Evolutionary conservation across 2,888 invertebrate genomes (phyloP), one percentile per base, ranked within the genome.

Genomic region (Melieria omissa): DNA sequence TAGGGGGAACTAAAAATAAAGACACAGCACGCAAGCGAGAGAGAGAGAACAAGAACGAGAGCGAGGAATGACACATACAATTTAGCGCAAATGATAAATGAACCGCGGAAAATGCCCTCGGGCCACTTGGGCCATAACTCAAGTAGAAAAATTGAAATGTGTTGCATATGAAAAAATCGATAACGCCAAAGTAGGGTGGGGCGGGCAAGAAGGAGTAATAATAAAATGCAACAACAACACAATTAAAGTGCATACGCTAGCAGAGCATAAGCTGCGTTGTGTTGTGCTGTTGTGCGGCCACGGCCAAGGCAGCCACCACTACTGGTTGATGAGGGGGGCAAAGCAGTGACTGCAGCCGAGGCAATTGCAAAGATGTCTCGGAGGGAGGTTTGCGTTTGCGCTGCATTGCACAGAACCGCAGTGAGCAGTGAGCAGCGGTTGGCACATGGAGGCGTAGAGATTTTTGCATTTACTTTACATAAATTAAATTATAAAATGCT

Each of bases 401-500:
- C 29, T 3, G 29, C 29, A 29, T 29, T 29, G 29, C 29, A 29
- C 29, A 29, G 29, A 2, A 29, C 29, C 29, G 29, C 29, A 29
- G 29, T 2, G 52, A 52, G 55, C 58, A 47, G 62, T 72, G 14
- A 14, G 9, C 61, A 3, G 4, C 52, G 64, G 49, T 7, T 29
- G 16, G 64, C 12, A 47, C 54, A 57, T 55, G 65, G 69, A 55
- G 41, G 62, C 62, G 62, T 61, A 42, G 60, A 49, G 67, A 69
- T 63, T 64, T 67, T 65, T 71, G 75, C 76, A 73, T 78, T 77
- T 74, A 75, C 75, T 78, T 77, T 74, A 75, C 84, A 84, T 85
- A 85, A 84, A 84, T 84, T 85, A 85, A 85, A 84, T 84, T 84
- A 84, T 85, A 85, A 84, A 84, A 81, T 81, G 78, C 79, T 81